Evolutionary conservation across 2,888 invertebrate genomes (phyloP), one percentile per base, ranked within the genome.

Genomic region (Apotomis betuletana): DNA sequence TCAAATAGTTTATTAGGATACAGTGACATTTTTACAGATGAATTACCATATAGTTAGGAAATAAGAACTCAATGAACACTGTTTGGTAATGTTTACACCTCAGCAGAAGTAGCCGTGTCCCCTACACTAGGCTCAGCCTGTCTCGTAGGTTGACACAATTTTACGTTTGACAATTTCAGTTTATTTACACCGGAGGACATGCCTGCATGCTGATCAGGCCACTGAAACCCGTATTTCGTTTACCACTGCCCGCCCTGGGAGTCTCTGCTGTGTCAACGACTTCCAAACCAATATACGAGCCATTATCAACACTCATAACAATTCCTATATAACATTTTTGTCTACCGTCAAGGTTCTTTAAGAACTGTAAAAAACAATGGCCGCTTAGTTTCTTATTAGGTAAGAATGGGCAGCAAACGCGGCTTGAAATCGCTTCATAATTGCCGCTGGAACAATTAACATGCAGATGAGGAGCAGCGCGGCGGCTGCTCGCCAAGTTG

Each of bases 391-490:
- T 59, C 52, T 51, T 60, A 51, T 46, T 70, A 46, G 58, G 57
- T 36, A 10, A n/a, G 38, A 59, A 58, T 49, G 59, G 36, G 46
- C 10, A 4, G 69, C 15, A 62, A 62, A 57, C 51, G 44, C 38
- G 69, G 60, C 51, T 10, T 55, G 69, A 57, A 70, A 52, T 52
- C 15, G 52, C 64, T 54, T 59, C 52, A 60, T 70, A 65, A 65
- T 60, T 60, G n/a, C 54, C 64, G 27, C 13, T 44, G 44, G 27
- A 46, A 52, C 54, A 15, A 70, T 70, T 60, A 60, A 38, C 54
- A 70, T 65, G 70, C 65, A 59, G 65, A 64, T 65, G 70, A 59
- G 54, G 12, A 3, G 4, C 3, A n/a, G 1, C 13, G 46, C 38
- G 59, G 51, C 49, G 27, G 46, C 55, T 0, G 6, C 41, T 12